These are phyloP conservation scores for Argopecten irradians DNA, from an alignment of 1,140 invertebrate genomes.

Conservation along the genomic window DNA sequence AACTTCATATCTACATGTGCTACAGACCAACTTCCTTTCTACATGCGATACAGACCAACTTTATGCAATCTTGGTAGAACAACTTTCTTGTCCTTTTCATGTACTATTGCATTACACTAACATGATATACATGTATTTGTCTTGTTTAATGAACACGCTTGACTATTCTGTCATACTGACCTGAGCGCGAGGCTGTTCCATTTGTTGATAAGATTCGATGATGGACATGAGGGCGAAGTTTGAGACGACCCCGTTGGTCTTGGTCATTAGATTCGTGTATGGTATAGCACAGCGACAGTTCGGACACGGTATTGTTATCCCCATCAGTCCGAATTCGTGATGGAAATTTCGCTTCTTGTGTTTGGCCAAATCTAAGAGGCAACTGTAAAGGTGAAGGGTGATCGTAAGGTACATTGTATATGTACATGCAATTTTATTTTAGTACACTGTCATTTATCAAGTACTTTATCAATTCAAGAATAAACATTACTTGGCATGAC, in stretches of 20 bases:
- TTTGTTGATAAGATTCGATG: conserved; percentile 29
- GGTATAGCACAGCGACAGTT: conserved; percentile 47
- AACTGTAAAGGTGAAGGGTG: conserved; percentile 32
- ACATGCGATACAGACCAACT: no score
- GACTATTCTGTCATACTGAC: no score
- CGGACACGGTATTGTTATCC: conserved; percentile 46
- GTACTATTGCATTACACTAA: no score
- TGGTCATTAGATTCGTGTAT: conserved; percentile 33
- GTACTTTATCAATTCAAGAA: no score
- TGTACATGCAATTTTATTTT: background rate
- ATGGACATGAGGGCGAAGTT: conserved; percentile 47
- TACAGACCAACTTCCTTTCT: no score
- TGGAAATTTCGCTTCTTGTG: conserved; percentile 36
- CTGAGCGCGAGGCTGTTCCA: background rate
- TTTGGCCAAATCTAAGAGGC: conserved; percentile 49
- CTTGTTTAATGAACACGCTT: no score
- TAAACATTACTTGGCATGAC: no score
- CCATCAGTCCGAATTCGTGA: conserved; percentile 25
- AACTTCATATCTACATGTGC: no score
- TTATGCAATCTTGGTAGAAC: no score
- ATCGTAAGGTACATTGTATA: background rate
- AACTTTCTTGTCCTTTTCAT: no score
- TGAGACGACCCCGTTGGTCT: conserved; percentile 44
- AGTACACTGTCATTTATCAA: background rate
- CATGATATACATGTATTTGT: no score